A percentile compares a stretch with the other conserved stretches of the same genome.
phyloP scores from a whole-genome alignment of 2,113 vertebrate species.

The Tetraodon nigroviridis region DNA sequence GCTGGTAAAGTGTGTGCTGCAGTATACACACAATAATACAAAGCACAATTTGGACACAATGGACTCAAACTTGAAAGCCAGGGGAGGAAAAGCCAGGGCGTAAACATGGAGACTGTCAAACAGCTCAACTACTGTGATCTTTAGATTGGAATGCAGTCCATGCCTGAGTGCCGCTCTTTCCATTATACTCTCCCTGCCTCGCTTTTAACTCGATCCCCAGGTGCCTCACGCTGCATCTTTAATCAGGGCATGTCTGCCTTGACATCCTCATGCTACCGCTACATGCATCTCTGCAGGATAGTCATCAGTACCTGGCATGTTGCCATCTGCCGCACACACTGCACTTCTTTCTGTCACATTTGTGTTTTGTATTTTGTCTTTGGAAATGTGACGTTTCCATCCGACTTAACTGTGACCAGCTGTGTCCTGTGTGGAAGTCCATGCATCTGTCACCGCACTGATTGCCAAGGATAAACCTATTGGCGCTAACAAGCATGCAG shows the following conservation, averaged over 20 bases:
- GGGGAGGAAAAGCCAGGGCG: constrained; percentile 7
- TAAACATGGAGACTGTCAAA: constrained; percentile 23
- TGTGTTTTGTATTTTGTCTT: neutral
- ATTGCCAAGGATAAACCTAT: constrained; percentile 71
- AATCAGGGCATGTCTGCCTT: constrained; percentile 55
- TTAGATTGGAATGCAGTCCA: constrained; percentile 50
- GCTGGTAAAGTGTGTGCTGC: too few relatives aligned
- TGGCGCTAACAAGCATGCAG: constrained; percentile 67
- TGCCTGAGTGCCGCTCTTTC: constrained; percentile 29
- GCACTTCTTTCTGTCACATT: constrained; percentile 27
- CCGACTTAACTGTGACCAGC: constrained; percentile 26
- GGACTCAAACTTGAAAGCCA: neutral
- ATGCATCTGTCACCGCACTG: constrained; percentile 50
- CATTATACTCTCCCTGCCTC: constrained; percentile 24
- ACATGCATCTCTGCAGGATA: constrained; percentile 37
- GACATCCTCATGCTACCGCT: constrained; percentile 7
- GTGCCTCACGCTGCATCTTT: constrained; percentile 49
- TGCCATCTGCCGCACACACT: constrained; percentile 23
- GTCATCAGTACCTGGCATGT: constrained; percentile 32
- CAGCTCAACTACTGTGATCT: constrained; percentile 21
- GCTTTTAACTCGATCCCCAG: constrained; percentile 39
- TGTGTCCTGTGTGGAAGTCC: constrained; percentile 56
- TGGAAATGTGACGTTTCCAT: constrained; percentile 20
- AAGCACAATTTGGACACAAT: too few relatives aligned
- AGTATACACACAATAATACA: too few relatives aligned